phyloP scores from a whole-genome alignment of 2,113 vertebrate genomes.

The Pygoscelis antarcticus region DNA sequence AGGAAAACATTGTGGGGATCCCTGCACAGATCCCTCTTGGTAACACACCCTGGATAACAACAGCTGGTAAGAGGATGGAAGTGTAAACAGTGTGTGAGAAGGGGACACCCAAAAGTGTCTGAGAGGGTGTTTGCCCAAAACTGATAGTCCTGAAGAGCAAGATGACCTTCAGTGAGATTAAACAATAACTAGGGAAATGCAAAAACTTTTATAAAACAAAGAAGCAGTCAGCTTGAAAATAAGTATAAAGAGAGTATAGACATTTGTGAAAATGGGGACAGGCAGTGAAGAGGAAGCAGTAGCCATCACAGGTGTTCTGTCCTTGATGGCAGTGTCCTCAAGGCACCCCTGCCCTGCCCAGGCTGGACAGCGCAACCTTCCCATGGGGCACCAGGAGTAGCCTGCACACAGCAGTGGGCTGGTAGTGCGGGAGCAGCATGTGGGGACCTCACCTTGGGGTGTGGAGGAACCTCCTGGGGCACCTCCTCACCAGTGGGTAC shows the following conservation, averaged over 20 bases:
- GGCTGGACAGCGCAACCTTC: not conserved
- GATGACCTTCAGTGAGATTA: not conserved
- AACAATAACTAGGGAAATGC: not conserved
- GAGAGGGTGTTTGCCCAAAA: not conserved
- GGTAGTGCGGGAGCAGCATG: not conserved
- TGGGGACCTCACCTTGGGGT: not conserved
- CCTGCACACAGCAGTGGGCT: not conserved
- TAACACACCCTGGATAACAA: not conserved
- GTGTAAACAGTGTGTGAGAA: not conserved
- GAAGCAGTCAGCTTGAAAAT: not conserved
- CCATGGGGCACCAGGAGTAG: not conserved
- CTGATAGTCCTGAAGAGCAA: not conserved
- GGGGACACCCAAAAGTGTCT: not conserved
- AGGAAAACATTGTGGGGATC: not conserved
- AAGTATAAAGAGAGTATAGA: not conserved
- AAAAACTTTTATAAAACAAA: not conserved
- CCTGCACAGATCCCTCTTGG: not conserved
- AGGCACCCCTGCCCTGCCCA: not conserved
- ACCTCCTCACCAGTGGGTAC: not conserved
- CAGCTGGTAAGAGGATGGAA: not conserved
- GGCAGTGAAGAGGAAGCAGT: not conserved
- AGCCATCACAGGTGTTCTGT: fast-evolving
- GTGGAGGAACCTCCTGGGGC: not conserved
- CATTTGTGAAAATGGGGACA: not conserved
- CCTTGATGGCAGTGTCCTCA: not conserved